These are phyloP conservation scores for Drosophila mauritiana DNA, from an alignment of 1,140 invertebrate genomes.

Conservation along the genomic window DNA sequence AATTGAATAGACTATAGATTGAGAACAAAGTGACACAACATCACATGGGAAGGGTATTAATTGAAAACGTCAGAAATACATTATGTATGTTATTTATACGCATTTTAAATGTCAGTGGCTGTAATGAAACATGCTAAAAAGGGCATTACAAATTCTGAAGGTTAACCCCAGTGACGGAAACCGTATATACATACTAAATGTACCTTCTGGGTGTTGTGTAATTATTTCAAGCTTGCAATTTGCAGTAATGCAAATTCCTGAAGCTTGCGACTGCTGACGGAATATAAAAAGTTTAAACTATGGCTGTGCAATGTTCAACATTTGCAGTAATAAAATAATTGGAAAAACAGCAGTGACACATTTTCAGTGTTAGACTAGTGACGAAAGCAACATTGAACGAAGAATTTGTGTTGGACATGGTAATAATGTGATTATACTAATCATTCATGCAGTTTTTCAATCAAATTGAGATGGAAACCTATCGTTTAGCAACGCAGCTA, in stretches of 20 bases:
- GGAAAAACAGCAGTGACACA: not conserved
- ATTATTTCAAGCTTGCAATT: not conserved
- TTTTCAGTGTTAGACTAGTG: not conserved
- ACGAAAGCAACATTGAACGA: no score
- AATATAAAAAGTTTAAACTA: no score
- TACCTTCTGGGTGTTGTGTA: not conserved
- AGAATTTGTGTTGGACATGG: not conserved
- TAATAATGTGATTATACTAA: no score
- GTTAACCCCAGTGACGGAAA: not conserved
- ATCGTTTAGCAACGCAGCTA: not conserved
- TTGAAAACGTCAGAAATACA: not conserved
- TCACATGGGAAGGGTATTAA: no score
- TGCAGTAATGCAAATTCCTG: not conserved
- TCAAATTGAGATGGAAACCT: no score
- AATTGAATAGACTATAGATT: no score
- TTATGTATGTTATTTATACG: not conserved
- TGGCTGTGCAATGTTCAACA: no score
- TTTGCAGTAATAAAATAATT: no score
- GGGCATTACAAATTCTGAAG: not conserved
- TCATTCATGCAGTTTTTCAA: no score
- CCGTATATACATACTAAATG: no score
- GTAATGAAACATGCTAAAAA: slow-evolving; percentile 2
- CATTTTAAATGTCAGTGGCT: slow-evolving; percentile 2
- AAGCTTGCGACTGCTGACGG: no score
- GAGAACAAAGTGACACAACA: no score